Percentiles rank a stretch among this genome's conserved stretches.
Evolutionary conservation across 2,113 vertebrate genomes (phyloP).

Genomic region (Ceratotherium simum): DNA sequence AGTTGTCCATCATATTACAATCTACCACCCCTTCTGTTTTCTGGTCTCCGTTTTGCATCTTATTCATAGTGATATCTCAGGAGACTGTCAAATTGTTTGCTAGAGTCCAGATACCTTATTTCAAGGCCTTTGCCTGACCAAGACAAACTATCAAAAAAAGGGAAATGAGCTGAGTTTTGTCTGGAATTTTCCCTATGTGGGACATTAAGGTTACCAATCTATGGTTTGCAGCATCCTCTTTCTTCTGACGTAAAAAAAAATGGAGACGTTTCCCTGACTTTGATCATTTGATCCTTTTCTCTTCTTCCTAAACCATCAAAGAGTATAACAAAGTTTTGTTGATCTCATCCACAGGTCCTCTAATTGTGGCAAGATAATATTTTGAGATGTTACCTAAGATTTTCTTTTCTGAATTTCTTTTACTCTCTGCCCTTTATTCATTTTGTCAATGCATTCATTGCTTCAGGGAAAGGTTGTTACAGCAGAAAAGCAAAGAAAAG

Average conservation of each 20-base stretch:
- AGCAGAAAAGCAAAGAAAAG: conserved; percentile 54
- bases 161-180: neutral
- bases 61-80: neutral
- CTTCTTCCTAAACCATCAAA: conserved; percentile 41
- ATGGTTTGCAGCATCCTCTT: neutral
- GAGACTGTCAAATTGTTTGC: neutral
- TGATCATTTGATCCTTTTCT: neutral
- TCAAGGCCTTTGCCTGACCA: neutral
- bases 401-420: conserved; percentile 49
- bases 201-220: neutral
- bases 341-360: neutral
- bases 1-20: neutral
- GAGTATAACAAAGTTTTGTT: neutral
- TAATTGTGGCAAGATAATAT: neutral
- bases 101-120: conserved; percentile 1
- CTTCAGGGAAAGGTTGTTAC: neutral
- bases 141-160: neutral
- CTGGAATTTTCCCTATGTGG: neutral
- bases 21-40: neutral
- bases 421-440: neutral
- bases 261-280: neutral
- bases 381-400: conserved; percentile 57
- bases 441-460: conserved; percentile 7
- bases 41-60: neutral
- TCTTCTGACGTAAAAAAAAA: neutral